Percentiles rank a stretch among this genome's conserved stretches.
phyloP scores from a whole-genome alignment of 2,797 vertebrate genomes.

The Phrynocephalus vlangalii region DNA sequence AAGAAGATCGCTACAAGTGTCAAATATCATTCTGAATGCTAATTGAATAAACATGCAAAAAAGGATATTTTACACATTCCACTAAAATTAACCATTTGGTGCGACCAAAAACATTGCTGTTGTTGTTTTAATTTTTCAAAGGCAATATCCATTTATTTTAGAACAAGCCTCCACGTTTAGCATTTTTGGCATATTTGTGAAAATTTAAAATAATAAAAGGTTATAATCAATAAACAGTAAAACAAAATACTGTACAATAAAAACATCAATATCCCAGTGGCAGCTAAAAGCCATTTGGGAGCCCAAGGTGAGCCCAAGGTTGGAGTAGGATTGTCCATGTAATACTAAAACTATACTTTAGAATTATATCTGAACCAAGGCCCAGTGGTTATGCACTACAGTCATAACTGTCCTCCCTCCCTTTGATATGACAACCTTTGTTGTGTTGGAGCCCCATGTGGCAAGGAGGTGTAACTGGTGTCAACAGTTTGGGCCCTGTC shows the following conservation, averaged over 20 bases:
- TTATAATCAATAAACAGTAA: not conserved
- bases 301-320: not conserved
- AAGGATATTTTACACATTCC: not conserved
- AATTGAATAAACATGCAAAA: slow-evolving; percentile 3
- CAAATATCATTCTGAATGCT: slow-evolving; percentile 41
- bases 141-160: not conserved
- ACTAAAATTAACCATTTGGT: not conserved
- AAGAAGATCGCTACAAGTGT: slow-evolving; percentile 39
- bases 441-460: too few relatives aligned
- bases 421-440: too few relatives aligned
- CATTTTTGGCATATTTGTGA: not conserved
- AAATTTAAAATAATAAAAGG: not conserved
- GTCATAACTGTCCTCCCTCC: too few relatives aligned
- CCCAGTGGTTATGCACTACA: too few relatives aligned
- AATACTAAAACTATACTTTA: not conserved
- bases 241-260: not conserved
- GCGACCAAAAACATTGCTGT: not conserved
- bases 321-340: not conserved
- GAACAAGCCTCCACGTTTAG: not conserved
- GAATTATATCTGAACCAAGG: too few relatives aligned
- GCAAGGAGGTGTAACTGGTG: too few relatives aligned
- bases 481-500: too few relatives aligned
- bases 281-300: too few relatives aligned
- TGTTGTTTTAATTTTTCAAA: not conserved
- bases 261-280: not conserved